Evolutionary conservation across 1,140 invertebrate genomes (phyloP).

Genomic region (Zaprionus ornatus): DNA sequence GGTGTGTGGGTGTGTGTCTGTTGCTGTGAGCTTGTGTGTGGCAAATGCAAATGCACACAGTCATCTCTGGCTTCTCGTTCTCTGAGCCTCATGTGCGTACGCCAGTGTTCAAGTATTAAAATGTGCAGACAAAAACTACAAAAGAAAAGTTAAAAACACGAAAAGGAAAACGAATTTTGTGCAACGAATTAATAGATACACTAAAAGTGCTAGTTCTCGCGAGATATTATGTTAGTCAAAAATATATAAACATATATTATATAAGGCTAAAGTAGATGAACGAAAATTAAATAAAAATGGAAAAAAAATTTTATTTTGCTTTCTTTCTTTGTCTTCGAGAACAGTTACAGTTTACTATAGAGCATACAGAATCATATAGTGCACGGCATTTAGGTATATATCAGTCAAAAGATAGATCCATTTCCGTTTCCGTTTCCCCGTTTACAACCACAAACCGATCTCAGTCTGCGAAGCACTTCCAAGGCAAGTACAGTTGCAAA

Average conservation of each 20-base stretch:
- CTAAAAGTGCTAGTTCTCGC: neutral
- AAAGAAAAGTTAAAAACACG: slow-evolving; percentile 33
- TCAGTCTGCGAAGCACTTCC: neutral
- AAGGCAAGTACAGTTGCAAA: neutral
- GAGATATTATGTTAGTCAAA: no score
- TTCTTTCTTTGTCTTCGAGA: no score
- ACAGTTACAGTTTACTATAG: no score
- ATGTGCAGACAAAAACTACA: slow-evolving; percentile 54
- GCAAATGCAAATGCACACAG: slow-evolving; percentile 75
- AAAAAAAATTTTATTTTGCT: neutral
- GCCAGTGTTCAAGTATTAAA: slow-evolving; percentile 76
- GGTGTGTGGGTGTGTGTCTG: slow-evolving; percentile 12
- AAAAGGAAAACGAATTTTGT: neutral
- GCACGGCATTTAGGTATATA: neutral
- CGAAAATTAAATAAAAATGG: no score
- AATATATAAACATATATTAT: neutral
- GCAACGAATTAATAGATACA: slow-evolving; percentile 1
- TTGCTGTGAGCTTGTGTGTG: slow-evolving; percentile 34
- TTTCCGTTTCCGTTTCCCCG: neutral
- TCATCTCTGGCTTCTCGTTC: slow-evolving; percentile 47
- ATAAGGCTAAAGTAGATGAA: neutral
- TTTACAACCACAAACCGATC: neutral
- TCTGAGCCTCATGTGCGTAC: slow-evolving; percentile 55
- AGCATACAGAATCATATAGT: neutral
- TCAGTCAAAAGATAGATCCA: neutral